Evolutionary conservation across 2,797 vertebrate genomes (phyloP).

Genomic region (Babyrousa celebensis): DNA sequence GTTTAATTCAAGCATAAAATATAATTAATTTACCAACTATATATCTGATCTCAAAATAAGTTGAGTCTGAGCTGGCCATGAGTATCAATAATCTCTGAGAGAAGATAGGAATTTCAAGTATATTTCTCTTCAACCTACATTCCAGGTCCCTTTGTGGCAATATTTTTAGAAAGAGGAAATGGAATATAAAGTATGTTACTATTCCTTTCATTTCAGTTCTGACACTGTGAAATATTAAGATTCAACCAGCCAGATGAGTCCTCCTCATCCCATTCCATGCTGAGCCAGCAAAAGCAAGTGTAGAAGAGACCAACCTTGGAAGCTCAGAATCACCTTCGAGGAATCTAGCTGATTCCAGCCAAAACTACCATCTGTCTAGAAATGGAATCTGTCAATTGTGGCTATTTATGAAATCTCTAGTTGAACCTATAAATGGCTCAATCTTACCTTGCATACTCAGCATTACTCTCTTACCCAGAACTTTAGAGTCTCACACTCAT

Average conservation of each 20-base stretch:
- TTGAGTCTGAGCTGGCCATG: background rate
- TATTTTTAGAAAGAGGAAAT: slow-evolving; percentile 50
- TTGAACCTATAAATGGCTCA: slow-evolving; percentile 85
- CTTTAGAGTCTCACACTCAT: background rate
- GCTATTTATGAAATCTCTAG: slow-evolving; percentile 88
- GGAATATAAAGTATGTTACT: background rate
- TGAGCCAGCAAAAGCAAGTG: slow-evolving; percentile 35
- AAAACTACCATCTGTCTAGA: slow-evolving; percentile 90
- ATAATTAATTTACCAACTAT: slow-evolving; percentile 23
- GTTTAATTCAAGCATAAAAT: slow-evolving; percentile 67
- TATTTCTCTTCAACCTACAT: slow-evolving; percentile 57
- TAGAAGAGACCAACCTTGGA: slow-evolving; percentile 71
- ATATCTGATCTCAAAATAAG: slow-evolving; percentile 68
- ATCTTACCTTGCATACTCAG: slow-evolving; percentile 70
- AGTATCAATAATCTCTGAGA: slow-evolving; percentile 33
- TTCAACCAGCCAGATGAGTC: slow-evolving; percentile 59
- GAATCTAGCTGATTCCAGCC: slow-evolving; percentile 84
- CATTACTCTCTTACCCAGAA: slow-evolving; percentile 81
- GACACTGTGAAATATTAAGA: slow-evolving; percentile 70
- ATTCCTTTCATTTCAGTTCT: background rate
- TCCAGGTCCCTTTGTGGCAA: background rate
- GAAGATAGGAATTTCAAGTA: background rate
- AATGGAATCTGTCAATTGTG: slow-evolving; percentile 88
- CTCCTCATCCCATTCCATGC: background rate
- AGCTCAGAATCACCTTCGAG: slow-evolving; percentile 86